phyloP scores from a whole-genome alignment of 1,140 invertebrate genomes.

The Brachionus rotundiformis region DNA sequence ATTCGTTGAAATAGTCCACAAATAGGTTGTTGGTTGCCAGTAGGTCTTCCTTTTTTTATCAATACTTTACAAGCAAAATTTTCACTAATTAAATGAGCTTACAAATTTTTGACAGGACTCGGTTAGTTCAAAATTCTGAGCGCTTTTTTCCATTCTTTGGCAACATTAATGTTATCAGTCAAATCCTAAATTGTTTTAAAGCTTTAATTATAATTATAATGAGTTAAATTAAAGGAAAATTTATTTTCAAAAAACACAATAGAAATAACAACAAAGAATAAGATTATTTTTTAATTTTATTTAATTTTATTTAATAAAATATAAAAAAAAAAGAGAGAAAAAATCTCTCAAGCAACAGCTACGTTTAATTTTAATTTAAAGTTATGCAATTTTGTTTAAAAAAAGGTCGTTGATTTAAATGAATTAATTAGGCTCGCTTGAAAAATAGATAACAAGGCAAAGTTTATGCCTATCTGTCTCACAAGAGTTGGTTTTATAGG shows the following conservation, averaged over 20 bases:
- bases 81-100: neutral
- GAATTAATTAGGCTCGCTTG: neutral
- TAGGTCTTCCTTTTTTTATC: neutral
- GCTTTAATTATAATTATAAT: slow-evolving; percentile 22
- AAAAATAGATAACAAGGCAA: neutral
- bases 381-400: slow-evolving; percentile 16
- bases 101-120: neutral
- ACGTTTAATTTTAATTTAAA: neutral
- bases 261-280: slow-evolving; percentile 1
- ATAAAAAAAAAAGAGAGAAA: neutral
- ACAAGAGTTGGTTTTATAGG: neutral
- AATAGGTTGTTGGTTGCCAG: slow-evolving; percentile 19
- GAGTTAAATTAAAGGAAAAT: neutral
- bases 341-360: slow-evolving; percentile 47
- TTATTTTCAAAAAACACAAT: slow-evolving; percentile 2
- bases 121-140: neutral
- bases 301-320: slow-evolving; percentile 17
- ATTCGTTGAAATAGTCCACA: slow-evolving; percentile 51
- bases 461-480: neutral
- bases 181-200: neutral
- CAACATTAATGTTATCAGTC: neutral
- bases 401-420: neutral
- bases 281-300: neutral
- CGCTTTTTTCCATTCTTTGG: neutral
- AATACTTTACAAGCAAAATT: neutral